Evolutionary conservation across 2,797 vertebrate species (phyloP).

Genomic region (Ataeniobius toweri): DNA sequence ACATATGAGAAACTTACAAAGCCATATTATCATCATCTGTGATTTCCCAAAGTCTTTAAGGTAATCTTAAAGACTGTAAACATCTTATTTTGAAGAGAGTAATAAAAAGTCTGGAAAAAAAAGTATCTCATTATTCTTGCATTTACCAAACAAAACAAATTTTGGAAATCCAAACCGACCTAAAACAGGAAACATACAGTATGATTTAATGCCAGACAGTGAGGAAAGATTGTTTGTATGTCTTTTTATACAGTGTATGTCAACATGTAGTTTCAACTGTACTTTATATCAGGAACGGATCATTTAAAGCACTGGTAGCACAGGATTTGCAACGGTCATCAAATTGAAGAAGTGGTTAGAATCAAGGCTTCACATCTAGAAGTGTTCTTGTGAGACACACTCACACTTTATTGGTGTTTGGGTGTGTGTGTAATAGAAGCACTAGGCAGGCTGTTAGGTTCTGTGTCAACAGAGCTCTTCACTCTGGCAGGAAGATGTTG

Average conservation of each 20-base stretch:
- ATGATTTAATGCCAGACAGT: neutral
- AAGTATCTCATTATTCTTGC: too few relatives aligned
- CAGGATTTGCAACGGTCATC: neutral
- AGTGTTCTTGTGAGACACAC: neutral
- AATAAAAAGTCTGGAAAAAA: too few relatives aligned
- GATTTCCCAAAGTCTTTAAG: too few relatives aligned
- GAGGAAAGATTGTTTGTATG: neutral
- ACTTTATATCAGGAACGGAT: neutral
- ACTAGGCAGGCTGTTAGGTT: neutral
- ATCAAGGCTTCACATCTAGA: neutral
- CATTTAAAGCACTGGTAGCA: neutral
- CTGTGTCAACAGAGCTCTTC: neutral
- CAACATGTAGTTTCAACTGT: neutral
- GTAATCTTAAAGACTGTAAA: too few relatives aligned
- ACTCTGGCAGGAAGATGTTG: constrained; percentile 2
- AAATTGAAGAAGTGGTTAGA: neutral
- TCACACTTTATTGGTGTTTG: neutral
- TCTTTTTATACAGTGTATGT: neutral
- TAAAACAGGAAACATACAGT: neutral
- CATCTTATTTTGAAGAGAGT: too few relatives aligned
- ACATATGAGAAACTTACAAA: too few relatives aligned
- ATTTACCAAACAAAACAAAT: neutral
- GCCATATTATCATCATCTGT: too few relatives aligned
- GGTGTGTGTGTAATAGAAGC: neutral
- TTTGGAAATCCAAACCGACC: neutral